A percentile compares a stretch with the other conserved stretches of the same genome.
Conservation (phyloP, 1,140 invertebrate genomes). For the Sweltsa coloradensis region DNA sequence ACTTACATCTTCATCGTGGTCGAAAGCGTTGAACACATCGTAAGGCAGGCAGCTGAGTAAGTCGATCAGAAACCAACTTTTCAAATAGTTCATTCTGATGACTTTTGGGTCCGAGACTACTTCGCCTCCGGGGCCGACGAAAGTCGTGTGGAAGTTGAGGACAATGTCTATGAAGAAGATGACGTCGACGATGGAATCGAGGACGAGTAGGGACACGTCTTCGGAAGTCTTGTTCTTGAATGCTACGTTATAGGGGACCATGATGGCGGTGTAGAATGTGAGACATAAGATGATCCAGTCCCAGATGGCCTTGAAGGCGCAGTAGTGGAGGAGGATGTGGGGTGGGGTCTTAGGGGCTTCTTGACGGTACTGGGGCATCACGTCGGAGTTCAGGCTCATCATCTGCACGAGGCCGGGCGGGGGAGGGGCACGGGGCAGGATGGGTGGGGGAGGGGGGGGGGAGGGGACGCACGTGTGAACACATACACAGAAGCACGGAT, state of each 20-base stretch:
- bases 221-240: constrained; percentile 99
- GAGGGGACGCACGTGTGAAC: too few species aligned
- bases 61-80: constrained; percentile 99
- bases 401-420: constrained; percentile 59
- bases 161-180: constrained; percentile 99
- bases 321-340: constrained; percentile 95
- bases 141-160: constrained; percentile 99
- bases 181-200: constrained; percentile 98
- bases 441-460: too few species aligned
- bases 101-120: constrained; percentile 96
- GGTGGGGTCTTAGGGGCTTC: constrained; percentile 99
- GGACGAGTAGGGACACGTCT: constrained; percentile 90
- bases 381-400: constrained; percentile 92
- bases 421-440: too few species aligned
- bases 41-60: constrained; percentile 97
- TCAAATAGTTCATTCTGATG: constrained; percentile 97
- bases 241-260: constrained; percentile 99
- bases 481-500: too few species aligned
- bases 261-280: constrained; percentile 99
- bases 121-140: constrained; percentile 96
- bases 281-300: constrained; percentile 99
- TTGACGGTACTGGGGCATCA: constrained; percentile 97
- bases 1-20: constrained; percentile 95
- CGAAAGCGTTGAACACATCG: constrained; percentile 99
- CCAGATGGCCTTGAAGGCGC: constrained; percentile 98